Evolutionary conservation across 2,888 invertebrate genomes (phyloP), one percentile per base, ranked within the genome.

Genomic region (Lagria hirta): DNA sequence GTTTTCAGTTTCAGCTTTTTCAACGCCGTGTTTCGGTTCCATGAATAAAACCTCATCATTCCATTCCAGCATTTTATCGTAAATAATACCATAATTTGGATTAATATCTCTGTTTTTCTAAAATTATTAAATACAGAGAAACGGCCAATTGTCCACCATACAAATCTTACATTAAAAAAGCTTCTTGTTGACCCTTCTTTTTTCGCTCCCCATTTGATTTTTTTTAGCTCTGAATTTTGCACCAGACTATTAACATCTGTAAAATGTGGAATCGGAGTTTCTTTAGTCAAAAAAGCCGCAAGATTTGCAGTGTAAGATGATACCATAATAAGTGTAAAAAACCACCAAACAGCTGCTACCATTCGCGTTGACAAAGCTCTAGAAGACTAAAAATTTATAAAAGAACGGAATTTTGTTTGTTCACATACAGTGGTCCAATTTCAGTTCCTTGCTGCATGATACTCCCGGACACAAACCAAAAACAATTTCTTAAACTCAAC

Each of bases 221-320:
- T 83, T 49, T 90, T 87, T 52, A 77, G 79, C 54, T 79, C 81
- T 0, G 89, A 85, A 54, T 78, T 80, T 58, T 78, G 80, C 0
- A 89, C 85, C 41, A 97, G 75, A 66, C 93, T 93, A 43, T 87
- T 84, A 0, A 91, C 90, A 65, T 81, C 83, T 58, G 85, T 80
- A 32, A 88, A 86, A 0, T 84, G 82, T 40, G 80, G 80, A 38
- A 79, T 79, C 4, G 82, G 76, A 0, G 81, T 81, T 69, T 93
- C 92, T 0, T 90, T 83, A 0, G 93, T 92, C n/a, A 94, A 74
- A 65, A 91, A 93, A 1, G 93, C 94, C 23, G 93, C 92, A 51
- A 94, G 76, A 71, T 94, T 93, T 7, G 93, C 93, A 0, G 92
- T 92, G 65, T 94, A 94, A 0, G 92, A 91, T 1, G 85, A 82